Base-by-base conservation (phyloP, 2,888 invertebrate genomes). In the Julus scanicus region DNA sequence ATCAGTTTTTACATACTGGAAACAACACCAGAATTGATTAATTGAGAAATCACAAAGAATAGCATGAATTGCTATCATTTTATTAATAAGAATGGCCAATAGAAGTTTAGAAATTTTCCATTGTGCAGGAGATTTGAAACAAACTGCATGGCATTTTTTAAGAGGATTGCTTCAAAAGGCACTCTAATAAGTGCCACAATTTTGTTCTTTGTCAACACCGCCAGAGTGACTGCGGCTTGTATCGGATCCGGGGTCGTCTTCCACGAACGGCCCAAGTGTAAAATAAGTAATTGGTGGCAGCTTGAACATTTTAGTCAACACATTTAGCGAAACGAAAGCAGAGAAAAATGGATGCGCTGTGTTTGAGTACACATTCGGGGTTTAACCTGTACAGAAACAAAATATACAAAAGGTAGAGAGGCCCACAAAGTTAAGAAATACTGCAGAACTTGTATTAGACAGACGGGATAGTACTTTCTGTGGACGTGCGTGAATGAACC, bases 251-350 rank as follows among this genome's bases (percentile, higher is more conserved):
- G 63, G 63, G n/a, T 63, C n/a, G 63, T n/a, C 20, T 63, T 63
- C 63, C 63, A 63, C 63, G 20, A 20, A 63, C 53, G 63, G n/a
- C 20, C 20, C 17, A 63, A 63, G 63, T 20, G 63, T 63, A 63
- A 63, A 63, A 63, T 63, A 63, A 63, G 63, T 63, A 63, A 63
- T 63, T 63, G 63, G 63, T 63, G 20, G 63, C 63, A 63, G 63
- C 63, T 63, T 63, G 63, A 63, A 63, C 63, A 20, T 63, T n/a
- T 63, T 63, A 63, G 63, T 63, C 63, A 63, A 63, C 63, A 63
- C 63, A 20, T 63, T 63, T n/a, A 63, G 3, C 20, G 6, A 6
- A 20, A n/a, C 44, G 44, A 44, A 44, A 44, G 44, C 44, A 63
- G 63, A 63, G 20, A 63, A 63, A 63, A 63, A n/a, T 53, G 53